Conservation (phyloP, 2,113 vertebrate genomes). For the Geococcyx californianus region DNA sequence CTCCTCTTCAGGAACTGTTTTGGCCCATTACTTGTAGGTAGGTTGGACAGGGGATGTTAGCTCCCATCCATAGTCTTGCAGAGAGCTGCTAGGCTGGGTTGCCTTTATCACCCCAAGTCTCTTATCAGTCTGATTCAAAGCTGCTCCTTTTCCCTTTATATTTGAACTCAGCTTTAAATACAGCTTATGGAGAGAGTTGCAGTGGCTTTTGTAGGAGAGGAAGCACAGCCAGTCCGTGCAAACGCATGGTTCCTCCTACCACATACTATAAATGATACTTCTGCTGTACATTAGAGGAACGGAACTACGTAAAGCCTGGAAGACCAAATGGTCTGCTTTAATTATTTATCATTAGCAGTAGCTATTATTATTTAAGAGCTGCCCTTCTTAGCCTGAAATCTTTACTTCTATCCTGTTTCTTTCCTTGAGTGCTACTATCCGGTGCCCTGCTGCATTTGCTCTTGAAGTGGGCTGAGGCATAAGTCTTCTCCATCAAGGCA, state of each 20-base stretch:
- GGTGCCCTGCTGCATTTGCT: not conserved
- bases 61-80: not conserved
- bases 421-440: not conserved
- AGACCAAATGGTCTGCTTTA: not conserved
- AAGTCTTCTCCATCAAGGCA: not conserved
- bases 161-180: not conserved
- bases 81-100: not conserved
- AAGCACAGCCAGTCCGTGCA: not conserved
- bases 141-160: not conserved
- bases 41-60: accelerated
- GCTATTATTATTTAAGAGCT: slow-evolving; percentile 13
- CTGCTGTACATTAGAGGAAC: not conserved
- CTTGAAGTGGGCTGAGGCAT: not conserved
- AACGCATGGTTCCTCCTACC: not conserved
- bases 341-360: slow-evolving; percentile 18
- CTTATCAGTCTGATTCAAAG: not conserved
- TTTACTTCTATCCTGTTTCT: not conserved
- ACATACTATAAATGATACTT: not conserved
- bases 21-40: not conserved
- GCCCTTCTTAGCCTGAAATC: not conserved
- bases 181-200: not conserved
- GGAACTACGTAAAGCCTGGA: not conserved
- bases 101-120: not conserved
- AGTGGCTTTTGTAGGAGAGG: not conserved
- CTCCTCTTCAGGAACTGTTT: not conserved